Base-by-base conservation (phyloP, 1,140 invertebrate species). In the Coboldia fuscipes region DNA sequence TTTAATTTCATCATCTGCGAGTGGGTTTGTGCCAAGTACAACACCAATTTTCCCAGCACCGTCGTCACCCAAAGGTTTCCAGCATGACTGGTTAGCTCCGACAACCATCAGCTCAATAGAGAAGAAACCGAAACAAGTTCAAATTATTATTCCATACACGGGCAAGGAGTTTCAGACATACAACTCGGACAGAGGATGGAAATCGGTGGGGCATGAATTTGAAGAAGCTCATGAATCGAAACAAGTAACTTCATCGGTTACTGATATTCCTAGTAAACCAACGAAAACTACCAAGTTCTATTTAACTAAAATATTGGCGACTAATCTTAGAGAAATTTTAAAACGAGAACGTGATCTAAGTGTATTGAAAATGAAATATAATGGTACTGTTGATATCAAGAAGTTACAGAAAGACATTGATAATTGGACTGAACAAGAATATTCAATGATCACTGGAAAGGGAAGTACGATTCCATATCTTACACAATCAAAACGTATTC, bases 401-500 rank as follows among this genome's bases (percentile, higher is more conserved):
- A 70, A 70, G 45, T 48, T 82, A 30, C 77, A 82, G 46, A 75
- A 79, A 42, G 80, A 78, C 41, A 83, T 83, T 24, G 78, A 83
- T 44, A 73, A 75, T 22, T 83, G 79, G 79, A 82, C 77, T 2
- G 73, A 76, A 42, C 73, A 80, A 59, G 73, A 75, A 50, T 75
- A 65, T 49, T 67, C 66, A 7, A 65, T 63, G 27, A 45, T 61
- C 6, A 53, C 59, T 3, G 56, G 63, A 38, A 60, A 53, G 35
- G 53, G 54, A 33, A 61, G 62, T 39, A 59, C 59, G 10, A 63
- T 53, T 39, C 68, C 62, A 41, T 65, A 65, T 48, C 61, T 66
- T 32, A 61, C 54, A 4, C 56, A 60, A 9, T 68, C 70, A 12
- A 83, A 81, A 51, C 65, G 74, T 49, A 83, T 83, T 38, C 77